Base-by-base conservation (phyloP, 1,140 invertebrate genomes). In the Homalodisca vitripennis region DNA sequence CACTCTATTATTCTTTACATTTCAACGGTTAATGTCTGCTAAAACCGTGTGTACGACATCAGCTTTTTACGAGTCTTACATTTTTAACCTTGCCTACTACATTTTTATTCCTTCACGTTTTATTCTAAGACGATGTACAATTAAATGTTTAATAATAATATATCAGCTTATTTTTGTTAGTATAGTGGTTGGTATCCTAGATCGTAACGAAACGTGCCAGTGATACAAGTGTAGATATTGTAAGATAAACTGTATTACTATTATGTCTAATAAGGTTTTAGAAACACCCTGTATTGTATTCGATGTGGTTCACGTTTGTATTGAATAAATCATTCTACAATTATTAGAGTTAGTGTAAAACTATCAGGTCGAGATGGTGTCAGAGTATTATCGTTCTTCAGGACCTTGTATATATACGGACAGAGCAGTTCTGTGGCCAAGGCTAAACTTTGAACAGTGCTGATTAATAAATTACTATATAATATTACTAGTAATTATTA, bases 401-500 rank as follows among this genome's bases (percentile, higher is more conserved):
- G 31, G n/a, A 32, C 24, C 14, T 46, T 32, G 34, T 64, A 64
- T 34, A 66, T 64, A 34, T 32, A 27, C 14, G 27, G 29, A 29
- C 29, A 17, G 14, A 30, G 26, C 55, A 60, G 55, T 66, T 60
- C 29, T 47, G 63, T 66, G 47, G 41, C 41, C 24, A 22, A 27
- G 27, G 30, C 12, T 66, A 66, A 66, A 66, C 32, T 66, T 47
- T 63, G 32, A 47, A 46, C 63, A 46, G 63, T 66, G 41, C 32
- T 66, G 47, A 66, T 66, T 66, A 47, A 66, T 46, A 46, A 46
- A 66, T 63, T 31, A 31, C 41, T 27, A 66, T 66, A 66, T 60
- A 60, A 60, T 60, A 66, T 24, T 26, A 31, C 31, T 46, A 66
- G 24, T 66, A 66, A 47, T 66, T 47, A 66, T 66, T 26, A 66